Conservation (phyloP, 2,797 vertebrate genomes). For the Mormyrus hasselquistii region DNA sequence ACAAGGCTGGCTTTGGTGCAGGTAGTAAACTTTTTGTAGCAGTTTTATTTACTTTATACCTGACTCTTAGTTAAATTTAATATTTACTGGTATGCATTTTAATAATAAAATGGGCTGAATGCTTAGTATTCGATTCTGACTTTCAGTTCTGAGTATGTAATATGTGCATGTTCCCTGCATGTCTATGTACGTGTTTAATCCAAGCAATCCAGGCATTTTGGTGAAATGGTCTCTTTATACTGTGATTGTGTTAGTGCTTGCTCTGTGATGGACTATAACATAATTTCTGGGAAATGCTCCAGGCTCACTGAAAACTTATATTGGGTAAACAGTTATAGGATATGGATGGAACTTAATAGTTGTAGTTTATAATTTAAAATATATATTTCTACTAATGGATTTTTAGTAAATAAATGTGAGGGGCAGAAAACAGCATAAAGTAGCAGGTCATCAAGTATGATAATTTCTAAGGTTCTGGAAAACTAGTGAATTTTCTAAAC, state of each 20-base stretch:
- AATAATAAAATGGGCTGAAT: background rate
- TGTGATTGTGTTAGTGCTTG: background rate
- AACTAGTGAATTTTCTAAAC: background rate
- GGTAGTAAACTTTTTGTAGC: background rate
- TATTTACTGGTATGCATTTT: background rate
- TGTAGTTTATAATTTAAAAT: background rate
- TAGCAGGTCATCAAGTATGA: background rate
- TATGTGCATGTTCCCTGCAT: background rate
- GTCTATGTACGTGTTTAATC: background rate
- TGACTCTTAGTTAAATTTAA: background rate
- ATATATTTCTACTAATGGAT: background rate
- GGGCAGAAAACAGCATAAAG: background rate
- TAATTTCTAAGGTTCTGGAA: background rate
- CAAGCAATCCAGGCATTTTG: background rate
- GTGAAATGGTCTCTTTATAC: background rate
- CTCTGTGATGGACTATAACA: background rate
- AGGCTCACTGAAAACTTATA: background rate
- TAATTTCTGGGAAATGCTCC: background rate
- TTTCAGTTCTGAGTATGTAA: background rate
- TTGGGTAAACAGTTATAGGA: background rate
- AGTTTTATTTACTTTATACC: background rate
- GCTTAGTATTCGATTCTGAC: background rate
- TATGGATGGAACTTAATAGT: background rate
- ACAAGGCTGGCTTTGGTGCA: background rate
- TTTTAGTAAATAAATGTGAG: background rate